Evolutionary conservation across 2,888 invertebrate genomes (phyloP), one percentile per base, ranked within the genome.

Genomic region (Chelonus formosanus): DNA sequence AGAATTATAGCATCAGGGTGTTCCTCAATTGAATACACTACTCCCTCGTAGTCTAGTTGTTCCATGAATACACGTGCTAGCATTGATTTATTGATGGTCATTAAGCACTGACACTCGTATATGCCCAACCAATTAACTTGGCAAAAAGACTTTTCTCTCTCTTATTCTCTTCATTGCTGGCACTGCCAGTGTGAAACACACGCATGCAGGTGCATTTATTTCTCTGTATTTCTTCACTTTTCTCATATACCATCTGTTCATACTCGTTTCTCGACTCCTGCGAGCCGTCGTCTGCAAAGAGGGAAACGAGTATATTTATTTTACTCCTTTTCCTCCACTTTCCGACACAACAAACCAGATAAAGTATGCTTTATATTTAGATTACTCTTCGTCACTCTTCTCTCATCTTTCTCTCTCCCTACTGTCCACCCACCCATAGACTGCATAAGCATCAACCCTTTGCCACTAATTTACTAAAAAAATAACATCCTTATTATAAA

Each of bases 301-400:
- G 66, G 73, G 71, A 73, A 73, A 73, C 70, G 70, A 69, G 61
- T 67, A 58, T 67, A 67, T 67, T 67, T 67, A 67, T 67, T 67
- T 67, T 58, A 45, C 58, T 67, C 53, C 62, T 62, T 67, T 67
- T 62, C 53, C 62, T 62, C 62, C 67, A 67, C 67, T 67, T 67
- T 47, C 62, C 67, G 67, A 53, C 67, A 62, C 62, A 67, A 67
- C 67, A 67, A 67, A 66, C 45, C 47, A 55, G 65, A 32, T 43
- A 54, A 36, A 43, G 63, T 63, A 43, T 43, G 58, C 47, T 45
- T 66, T 67, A 67, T 67, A 67, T 67, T 67, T 67, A 67, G 67
- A 67, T 67, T 66, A 61, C 40, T 40, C 47, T 36, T 62, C 61
- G 57, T 53, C 57, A 57, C 70, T 70, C 67, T 67, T 58, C 67